Evolutionary conservation across 2,888 invertebrate species (phyloP).

Genomic region (Globia sparganii): DNA sequence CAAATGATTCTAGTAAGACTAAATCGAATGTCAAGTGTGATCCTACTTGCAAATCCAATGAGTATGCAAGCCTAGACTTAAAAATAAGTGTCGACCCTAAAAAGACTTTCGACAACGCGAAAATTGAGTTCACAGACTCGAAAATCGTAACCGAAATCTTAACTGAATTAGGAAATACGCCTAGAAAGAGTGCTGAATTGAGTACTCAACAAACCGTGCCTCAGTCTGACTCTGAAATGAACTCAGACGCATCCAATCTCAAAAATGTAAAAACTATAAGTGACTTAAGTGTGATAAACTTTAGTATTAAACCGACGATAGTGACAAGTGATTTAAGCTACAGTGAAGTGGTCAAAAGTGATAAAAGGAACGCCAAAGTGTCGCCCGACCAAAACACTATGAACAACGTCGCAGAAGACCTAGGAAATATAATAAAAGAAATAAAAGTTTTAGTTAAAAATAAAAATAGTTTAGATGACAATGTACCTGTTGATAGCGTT

Average conservation of each 20-base stretch:
- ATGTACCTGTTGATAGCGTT: slow-evolving; percentile 85
- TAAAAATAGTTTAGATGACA: slow-evolving; percentile 70
- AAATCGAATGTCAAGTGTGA: slow-evolving; percentile 26
- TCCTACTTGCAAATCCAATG: not conserved
- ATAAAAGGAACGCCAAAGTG: slow-evolving; percentile 68
- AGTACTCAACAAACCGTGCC: slow-evolving; percentile 19
- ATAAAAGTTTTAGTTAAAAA: slow-evolving; percentile 81
- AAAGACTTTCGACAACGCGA: slow-evolving; percentile 17
- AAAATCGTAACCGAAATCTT: slow-evolving; percentile 41
- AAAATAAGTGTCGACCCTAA: slow-evolving; percentile 15
- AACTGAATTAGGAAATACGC: slow-evolving; percentile 15
- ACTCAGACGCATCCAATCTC: slow-evolving; percentile 22
- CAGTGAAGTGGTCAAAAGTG: slow-evolving; percentile 74
- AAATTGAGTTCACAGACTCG: slow-evolving; percentile 30
- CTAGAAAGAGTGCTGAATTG: slow-evolving; percentile 26
- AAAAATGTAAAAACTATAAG: slow-evolving; percentile 16
- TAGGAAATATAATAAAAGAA: slow-evolving; percentile 84
- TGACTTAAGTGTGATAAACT: slow-evolving; percentile 54
- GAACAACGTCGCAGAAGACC: slow-evolving; percentile 84
- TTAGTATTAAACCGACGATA: slow-evolving; percentile 59
- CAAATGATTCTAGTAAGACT: slow-evolving; percentile 26
- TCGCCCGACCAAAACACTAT: slow-evolving; percentile 66
- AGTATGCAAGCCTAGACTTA: slow-evolving; percentile 15
- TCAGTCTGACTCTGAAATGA: slow-evolving; percentile 28
- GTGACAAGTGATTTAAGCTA: slow-evolving; percentile 66